These are phyloP conservation scores for Neoarius graeffei DNA, from an alignment of 2,113 vertebrate genomes.

Conservation along the genomic window DNA sequence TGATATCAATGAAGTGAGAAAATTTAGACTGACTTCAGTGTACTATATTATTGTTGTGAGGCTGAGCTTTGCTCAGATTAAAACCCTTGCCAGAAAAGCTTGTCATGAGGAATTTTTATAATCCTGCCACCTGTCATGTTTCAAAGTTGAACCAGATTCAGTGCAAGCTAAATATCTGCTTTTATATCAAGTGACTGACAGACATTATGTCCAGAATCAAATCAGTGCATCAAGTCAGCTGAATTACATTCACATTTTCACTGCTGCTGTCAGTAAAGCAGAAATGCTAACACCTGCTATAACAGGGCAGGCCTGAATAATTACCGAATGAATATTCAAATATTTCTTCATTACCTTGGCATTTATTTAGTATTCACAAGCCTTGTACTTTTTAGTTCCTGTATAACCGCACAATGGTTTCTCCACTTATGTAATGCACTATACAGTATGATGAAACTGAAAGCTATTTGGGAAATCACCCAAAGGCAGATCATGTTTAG, in stretches of 20 bases:
- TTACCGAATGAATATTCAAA: background rate
- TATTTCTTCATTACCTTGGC: background rate
- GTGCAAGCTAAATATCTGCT: slow-evolving; percentile 7
- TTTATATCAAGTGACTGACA: slow-evolving; percentile 1
- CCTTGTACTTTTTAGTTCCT: background rate
- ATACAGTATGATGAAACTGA: background rate
- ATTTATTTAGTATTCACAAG: background rate
- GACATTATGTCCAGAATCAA: slow-evolving; percentile 5
- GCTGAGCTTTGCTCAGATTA: slow-evolving; percentile 27
- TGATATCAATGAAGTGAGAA: background rate
- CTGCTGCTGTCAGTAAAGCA: background rate
- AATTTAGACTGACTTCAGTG: background rate
- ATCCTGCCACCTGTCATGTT: slow-evolving; percentile 17
- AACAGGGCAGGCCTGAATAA: background rate
- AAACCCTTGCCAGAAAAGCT: slow-evolving; percentile 9
- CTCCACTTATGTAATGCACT: background rate
- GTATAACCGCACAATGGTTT: background rate
- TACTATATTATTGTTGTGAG: background rate
- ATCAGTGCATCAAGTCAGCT: background rate
- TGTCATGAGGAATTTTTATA: slow-evolving; percentile 17
- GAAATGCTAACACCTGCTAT: background rate
- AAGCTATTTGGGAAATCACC: too few species aligned
- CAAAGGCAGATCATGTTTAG: too few species aligned
- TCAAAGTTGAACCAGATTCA: slow-evolving; percentile 18
- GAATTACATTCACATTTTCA: background rate